phyloP scores from a whole-genome alignment of 53 echinoderm and acorn worm species.

The Echinometra lucunter region DNA sequence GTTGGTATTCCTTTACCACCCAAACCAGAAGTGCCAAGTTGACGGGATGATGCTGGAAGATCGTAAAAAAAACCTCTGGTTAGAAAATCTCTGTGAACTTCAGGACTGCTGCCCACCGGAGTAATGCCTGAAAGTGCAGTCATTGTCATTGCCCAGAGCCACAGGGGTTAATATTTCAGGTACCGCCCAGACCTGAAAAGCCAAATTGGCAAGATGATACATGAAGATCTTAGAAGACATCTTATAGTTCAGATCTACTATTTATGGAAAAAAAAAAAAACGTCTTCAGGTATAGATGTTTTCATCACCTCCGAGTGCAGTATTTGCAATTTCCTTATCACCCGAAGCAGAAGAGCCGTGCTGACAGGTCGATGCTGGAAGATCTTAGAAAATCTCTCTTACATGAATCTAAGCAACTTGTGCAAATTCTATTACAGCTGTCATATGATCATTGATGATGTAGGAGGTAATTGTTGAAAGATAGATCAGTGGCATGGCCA shows the following conservation, averaged over 20 bases:
- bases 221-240: no score
- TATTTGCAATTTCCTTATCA: slow-evolving; percentile 53
- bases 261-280: no score
- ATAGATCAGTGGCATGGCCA: no score
- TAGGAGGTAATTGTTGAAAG: no score
- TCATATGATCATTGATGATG: no score
- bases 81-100: no score
- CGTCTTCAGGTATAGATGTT: slow-evolving; percentile 26
- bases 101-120: slow-evolving; percentile 72
- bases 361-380: not conserved
- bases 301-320: not conserved
- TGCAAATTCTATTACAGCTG: no score
- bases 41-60: not conserved
- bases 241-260: no score
- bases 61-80: no score
- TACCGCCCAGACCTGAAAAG: no score
- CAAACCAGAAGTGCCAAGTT: not conserved
- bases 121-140: slow-evolving; percentile 12
- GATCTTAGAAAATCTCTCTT: not conserved
- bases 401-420: not conserved
- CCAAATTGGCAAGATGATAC: no score
- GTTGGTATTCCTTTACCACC: slow-evolving; percentile 59
- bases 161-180: no score
- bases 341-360: not conserved
- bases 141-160: not conserved